These are phyloP conservation scores for Mimachlamys varia DNA, from an alignment of 2,888 invertebrate genomes.

Conservation along the genomic window DNA sequence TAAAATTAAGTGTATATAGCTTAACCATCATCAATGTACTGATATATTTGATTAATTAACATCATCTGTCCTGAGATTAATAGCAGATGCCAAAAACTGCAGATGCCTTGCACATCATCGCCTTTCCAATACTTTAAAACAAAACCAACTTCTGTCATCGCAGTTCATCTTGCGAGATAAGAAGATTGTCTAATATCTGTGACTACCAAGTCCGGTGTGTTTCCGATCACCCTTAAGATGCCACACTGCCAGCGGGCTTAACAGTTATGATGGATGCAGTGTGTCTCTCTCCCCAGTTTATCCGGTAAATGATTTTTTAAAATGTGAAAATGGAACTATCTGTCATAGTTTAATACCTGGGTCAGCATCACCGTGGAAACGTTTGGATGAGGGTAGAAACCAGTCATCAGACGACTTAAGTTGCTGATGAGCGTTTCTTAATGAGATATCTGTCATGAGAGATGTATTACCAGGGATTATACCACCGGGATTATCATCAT, in stretches of 20 bases:
- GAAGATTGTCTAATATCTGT: background rate
- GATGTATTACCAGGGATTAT: background rate
- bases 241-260: background rate
- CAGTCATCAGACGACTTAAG: background rate
- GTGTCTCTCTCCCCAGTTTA: background rate
- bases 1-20: too few species aligned
- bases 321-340: constrained; percentile 26
- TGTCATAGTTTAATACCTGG: constrained; percentile 33
- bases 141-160: background rate
- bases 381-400: constrained; percentile 1
- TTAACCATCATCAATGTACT: too few species aligned
- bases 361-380: background rate
- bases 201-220: background rate
- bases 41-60: too few species aligned
- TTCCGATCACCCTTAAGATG: constrained; percentile 34
- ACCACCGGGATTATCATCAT: background rate
- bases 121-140: background rate
- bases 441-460: background rate
- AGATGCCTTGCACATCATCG: too few species aligned
- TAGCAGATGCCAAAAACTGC: too few species aligned
- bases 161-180: background rate
- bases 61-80: too few species aligned
- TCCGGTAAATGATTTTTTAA: constrained; percentile 7
- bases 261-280: background rate
- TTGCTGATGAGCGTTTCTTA: background rate